Conservation (phyloP, 2,888 invertebrate species). For the Chrysopilus asiliformis region DNA sequence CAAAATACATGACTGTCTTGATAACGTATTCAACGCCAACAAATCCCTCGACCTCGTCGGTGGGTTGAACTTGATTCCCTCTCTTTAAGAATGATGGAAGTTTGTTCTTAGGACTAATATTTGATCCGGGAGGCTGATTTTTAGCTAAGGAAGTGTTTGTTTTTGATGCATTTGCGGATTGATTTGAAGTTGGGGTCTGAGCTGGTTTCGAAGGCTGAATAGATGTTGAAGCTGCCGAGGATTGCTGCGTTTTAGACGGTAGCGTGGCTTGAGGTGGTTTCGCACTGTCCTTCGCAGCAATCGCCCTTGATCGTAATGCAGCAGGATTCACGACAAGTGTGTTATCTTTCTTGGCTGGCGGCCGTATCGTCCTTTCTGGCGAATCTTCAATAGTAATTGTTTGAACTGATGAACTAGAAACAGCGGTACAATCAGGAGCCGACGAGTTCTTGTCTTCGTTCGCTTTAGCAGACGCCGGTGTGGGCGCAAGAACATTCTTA, state of each 20-base stretch:
- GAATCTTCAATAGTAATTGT: too few relatives aligned
- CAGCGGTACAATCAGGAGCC: too few relatives aligned
- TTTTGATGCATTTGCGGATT: neutral
- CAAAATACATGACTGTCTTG: conserved; percentile 43
- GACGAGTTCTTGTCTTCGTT: too few relatives aligned
- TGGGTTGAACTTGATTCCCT: too few relatives aligned
- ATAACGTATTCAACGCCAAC: conserved; percentile 67
- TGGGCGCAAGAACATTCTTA: too few relatives aligned
- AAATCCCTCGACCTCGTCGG: conserved; percentile 29
- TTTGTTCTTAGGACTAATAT: too few relatives aligned
- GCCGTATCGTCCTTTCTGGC: neutral
- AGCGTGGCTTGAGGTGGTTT: neutral
- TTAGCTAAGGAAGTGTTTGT: neutral
- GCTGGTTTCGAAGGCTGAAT: neutral
- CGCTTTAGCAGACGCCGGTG: too few relatives aligned
- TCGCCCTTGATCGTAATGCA: neutral
- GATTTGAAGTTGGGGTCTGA: neutral
- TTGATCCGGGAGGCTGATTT: neutral
- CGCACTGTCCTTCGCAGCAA: neutral
- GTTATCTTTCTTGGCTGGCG: too few relatives aligned
- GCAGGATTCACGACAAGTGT: conserved; percentile 1
- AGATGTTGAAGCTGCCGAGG: neutral
- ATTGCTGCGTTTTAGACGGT: neutral
- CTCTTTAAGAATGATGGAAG: too few relatives aligned
- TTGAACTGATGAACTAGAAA: too few relatives aligned